A percentile compares a stretch with the other conserved stretches of the same genome.
These are phyloP conservation scores for Leptarthrus brevirostris DNA, from an alignment of 2,888 invertebrate genomes.

Conservation along the genomic window DNA sequence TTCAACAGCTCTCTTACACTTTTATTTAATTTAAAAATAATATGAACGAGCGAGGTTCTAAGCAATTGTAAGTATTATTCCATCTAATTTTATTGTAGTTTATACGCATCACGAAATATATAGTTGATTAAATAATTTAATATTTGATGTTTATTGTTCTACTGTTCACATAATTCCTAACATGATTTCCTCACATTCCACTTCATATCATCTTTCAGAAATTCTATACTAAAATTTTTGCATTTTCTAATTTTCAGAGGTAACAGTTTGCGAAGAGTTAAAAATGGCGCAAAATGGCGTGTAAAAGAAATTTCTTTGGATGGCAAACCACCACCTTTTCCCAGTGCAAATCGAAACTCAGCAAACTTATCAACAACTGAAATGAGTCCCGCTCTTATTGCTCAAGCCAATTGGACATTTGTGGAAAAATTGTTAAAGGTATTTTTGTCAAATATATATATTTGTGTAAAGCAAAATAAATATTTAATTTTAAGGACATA, in stretches of 20 bases:
- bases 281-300: slow-evolving; percentile 73
- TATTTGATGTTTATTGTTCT: neutral
- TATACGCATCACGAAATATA: slow-evolving; percentile 26
- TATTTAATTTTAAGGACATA: too few species aligned
- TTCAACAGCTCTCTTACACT: neutral
- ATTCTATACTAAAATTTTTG: neutral
- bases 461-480: too few species aligned
- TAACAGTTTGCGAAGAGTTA: slow-evolving; percentile 72
- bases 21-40: neutral
- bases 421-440: slow-evolving; percentile 97
- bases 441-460: too few species aligned
- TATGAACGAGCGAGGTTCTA: neutral
- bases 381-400: slow-evolving; percentile 86
- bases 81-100: neutral
- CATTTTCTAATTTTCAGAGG: slow-evolving; percentile 60
- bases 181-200: neutral
- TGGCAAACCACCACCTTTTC: slow-evolving; percentile 62
- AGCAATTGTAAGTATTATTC: slow-evolving; percentile 27
- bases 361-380: slow-evolving; percentile 65
- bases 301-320: slow-evolving; percentile 73
- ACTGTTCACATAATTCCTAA: neutral
- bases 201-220: too few species aligned
- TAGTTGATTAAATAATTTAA: slow-evolving; percentile 14
- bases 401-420: slow-evolving; percentile 97
- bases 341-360: slow-evolving; percentile 62